Evolutionary conservation across 2,113 vertebrate species (phyloP).

Genomic region (Phrynocephalus versicolor): DNA sequence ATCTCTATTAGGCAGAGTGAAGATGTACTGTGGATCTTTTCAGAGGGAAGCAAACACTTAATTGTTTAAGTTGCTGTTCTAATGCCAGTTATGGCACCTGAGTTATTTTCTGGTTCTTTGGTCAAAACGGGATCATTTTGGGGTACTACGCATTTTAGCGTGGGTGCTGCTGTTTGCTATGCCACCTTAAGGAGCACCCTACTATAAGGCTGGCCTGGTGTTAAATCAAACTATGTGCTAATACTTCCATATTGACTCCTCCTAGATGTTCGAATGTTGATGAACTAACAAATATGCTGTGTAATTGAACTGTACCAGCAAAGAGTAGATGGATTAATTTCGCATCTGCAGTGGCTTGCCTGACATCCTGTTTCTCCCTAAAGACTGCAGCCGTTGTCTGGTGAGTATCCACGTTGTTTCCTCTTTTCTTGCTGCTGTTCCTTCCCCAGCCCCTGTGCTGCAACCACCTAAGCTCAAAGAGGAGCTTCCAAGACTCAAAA

Average conservation of each 20-base stretch:
- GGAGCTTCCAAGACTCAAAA: background rate
- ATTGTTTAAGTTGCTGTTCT: no score
- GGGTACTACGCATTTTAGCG: no score
- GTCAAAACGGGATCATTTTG: no score
- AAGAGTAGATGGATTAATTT: background rate
- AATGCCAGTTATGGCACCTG: no score
- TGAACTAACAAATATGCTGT: background rate
- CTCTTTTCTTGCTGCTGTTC: background rate
- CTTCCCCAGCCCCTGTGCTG: background rate
- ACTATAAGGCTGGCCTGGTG: no score
- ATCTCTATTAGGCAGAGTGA: no score
- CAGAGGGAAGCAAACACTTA: no score
- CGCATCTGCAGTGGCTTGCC: background rate
- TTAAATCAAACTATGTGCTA: background rate
- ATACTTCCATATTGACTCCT: background rate
- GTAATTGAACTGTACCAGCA: background rate
- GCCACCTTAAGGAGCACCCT: no score
- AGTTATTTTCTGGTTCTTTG: no score
- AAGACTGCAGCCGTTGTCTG: background rate
- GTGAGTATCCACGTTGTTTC: background rate
- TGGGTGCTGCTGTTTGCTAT: no score
- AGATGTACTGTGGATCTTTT: no score
- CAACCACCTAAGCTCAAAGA: background rate
- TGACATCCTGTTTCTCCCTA: background rate
- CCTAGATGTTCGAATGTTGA: background rate